phyloP scores from a whole-genome alignment of 2,797 vertebrate species.

The Huso huso region DNA sequence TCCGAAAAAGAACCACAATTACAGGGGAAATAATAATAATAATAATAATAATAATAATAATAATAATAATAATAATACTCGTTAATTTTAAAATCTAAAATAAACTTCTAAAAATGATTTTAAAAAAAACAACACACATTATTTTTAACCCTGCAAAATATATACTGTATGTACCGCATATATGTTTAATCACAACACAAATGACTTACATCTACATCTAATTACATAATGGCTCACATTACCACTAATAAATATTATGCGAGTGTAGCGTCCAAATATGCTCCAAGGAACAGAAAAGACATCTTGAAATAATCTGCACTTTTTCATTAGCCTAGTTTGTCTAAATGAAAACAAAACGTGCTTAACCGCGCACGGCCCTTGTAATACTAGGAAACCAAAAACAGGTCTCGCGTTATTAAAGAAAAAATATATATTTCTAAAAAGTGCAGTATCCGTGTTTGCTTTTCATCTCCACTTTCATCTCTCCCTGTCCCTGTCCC shows the following conservation, averaged over 20 bases:
- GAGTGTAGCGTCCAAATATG: constrained; percentile 31
- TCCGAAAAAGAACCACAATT: constrained; percentile 21
- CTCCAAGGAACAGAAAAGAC: constrained; percentile 17
- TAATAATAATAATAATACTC: neutral
- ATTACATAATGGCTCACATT: constrained; percentile 7
- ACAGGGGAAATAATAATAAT: neutral
- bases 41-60: too few relatives aligned
- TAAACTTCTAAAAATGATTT: constrained; percentile 34
- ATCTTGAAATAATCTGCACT: constrained; percentile 32
- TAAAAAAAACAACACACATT: constrained; percentile 43
- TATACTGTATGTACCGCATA: constrained; percentile 2
- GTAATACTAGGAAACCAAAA: constrained; percentile 8
- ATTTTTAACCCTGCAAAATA: constrained; percentile 14
- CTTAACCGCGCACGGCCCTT: constrained; percentile 41
- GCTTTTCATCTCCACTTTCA: constrained; percentile 40
- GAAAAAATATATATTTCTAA: constrained; percentile 9
- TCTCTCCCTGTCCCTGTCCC: constrained; percentile 32
- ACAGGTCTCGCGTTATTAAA: constrained; percentile 1
- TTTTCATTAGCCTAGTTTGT: constrained; percentile 50
- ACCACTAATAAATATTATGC: constrained; percentile 17
- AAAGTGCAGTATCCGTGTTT: constrained; percentile 37
- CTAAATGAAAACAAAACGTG: constrained; percentile 50
- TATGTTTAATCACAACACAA: neutral
- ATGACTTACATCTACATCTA: constrained; percentile 6
- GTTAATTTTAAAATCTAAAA: constrained; percentile 46